Percentiles rank a stretch among this genome's conserved stretches.
Evolutionary conservation across 2,113 vertebrate species (phyloP).

Genomic region (Haplochromis burtoni): DNA sequence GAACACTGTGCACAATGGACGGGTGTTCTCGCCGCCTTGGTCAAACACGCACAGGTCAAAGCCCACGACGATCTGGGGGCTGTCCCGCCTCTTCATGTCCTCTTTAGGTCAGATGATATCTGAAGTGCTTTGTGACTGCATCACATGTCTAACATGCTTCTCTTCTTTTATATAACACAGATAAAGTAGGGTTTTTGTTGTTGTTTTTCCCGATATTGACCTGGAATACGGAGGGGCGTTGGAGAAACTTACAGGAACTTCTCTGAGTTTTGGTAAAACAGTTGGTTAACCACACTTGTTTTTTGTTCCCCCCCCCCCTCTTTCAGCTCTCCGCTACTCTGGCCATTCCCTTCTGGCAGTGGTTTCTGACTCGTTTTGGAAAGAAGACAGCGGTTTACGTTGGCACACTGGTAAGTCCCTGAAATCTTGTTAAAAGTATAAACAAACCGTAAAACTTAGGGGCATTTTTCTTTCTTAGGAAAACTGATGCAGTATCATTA

Average conservation of each 20-base stretch:
- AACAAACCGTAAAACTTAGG: background rate
- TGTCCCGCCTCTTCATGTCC: background rate
- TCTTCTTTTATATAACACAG: background rate
- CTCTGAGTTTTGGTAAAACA: background rate
- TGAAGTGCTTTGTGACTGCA: background rate
- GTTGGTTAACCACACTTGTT: background rate
- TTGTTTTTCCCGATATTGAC: background rate
- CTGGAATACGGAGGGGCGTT: background rate
- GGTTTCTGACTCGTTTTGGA: constrained; percentile 91
- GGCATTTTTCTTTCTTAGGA: background rate
- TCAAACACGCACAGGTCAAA: background rate
- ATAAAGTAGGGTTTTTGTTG: background rate
- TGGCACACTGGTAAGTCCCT: constrained; percentile 82
- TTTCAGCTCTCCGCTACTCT: constrained; percentile 85
- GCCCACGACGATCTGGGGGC: background rate
- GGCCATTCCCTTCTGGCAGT: constrained; percentile 94
- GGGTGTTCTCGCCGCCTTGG: background rate
- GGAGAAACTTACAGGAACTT: background rate
- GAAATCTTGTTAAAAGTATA: background rate
- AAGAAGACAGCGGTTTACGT: constrained; percentile 89
- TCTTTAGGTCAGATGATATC: background rate
- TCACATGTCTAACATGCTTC: background rate
- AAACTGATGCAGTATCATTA: background rate
- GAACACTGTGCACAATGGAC: background rate
- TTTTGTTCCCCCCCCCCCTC: fast-evolving